Evolutionary conservation across 2,797 vertebrate species (phyloP), one percentile per base, ranked within the genome.

Genomic region (Pipistrellus kuhlii): DNA sequence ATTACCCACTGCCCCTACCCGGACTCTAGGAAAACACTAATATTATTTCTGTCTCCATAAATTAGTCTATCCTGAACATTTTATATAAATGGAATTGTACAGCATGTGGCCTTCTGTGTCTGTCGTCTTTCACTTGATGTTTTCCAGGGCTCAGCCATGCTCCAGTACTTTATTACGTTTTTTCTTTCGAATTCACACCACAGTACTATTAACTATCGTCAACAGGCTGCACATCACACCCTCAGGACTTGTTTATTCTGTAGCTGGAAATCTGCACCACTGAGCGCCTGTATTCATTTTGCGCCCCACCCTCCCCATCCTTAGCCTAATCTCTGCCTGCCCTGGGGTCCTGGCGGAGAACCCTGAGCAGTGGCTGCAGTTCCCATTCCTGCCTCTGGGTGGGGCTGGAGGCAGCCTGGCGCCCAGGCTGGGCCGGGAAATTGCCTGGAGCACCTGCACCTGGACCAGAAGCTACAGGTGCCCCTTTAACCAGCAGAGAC

Each of bases 321-420:
- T 30, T 3, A 5, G 3, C 8, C 38, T 35, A 51, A 23, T 64
- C 57, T 66, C 57, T 5, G 46, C 7, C 41, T 53, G 32, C 32
- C 32, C 53, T 20, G 64, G 97, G 97, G 98, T 98, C 98, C 99
- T 99, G 99, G 99, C 98, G 93, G 99, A 99, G 98, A 98, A 97
- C 97, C 98, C 98, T 96, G 80, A 64, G 41, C 98, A 98, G 90
- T 93, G 98, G 57, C 98, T 35, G 96, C 94, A 64, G 78, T 46
- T 46, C 78, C 41, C 27, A 1, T 2, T 2, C 12, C 18, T 14
- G 80, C 57, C 46, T n/a, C 80, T 46, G 59, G 59, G 30, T n/a
- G 30, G 41, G n/a, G 98, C 97, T 41, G 38, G 38, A 6, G 6
- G 38, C 38, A 41, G 38, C 38, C 38, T 41, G 38, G 38, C 38